These are phyloP conservation scores for Drosophila sulfurigaster DNA, from an alignment of 1,140 invertebrate species.

Conservation along the genomic window DNA sequence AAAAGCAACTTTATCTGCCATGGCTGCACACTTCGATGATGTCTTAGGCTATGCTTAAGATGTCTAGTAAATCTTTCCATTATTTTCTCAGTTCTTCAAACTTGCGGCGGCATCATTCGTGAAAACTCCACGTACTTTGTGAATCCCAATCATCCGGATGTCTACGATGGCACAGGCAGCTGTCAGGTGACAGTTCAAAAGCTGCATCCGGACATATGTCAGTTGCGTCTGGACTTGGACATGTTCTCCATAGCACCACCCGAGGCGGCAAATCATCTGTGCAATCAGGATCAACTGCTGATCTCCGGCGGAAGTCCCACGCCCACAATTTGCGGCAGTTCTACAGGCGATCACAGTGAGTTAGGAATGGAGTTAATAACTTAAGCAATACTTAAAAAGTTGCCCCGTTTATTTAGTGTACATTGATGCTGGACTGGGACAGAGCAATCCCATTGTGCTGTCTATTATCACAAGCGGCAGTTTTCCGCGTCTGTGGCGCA, in stretches of 20 bases:
- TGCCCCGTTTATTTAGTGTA: constrained; percentile 88
- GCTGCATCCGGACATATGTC: constrained; percentile 91
- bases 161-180: constrained; percentile 91
- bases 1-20: too few species aligned
- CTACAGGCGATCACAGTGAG: constrained; percentile 94
- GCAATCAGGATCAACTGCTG: constrained; percentile 93
- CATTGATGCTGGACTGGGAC: constrained; percentile 91
- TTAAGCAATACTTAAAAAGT: not conserved
- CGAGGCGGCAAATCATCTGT: constrained; percentile 90
- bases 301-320: constrained; percentile 92
- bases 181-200: constrained; percentile 93
- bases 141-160: constrained; percentile 91
- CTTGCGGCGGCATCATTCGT: constrained; percentile 90
- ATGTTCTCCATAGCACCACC: constrained; percentile 90
- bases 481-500: constrained; percentile 92
- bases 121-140: constrained; percentile 95
- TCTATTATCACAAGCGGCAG: constrained; percentile 92
- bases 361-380: constrained; percentile 34
- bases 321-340: constrained; percentile 92
- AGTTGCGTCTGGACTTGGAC: constrained; percentile 93
- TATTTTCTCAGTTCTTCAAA: constrained; percentile 88
- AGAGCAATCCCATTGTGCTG: constrained; percentile 90
- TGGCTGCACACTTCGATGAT: too few species aligned
- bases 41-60: too few species aligned
- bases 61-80: not conserved